Evolutionary conservation across 2,888 invertebrate genomes (phyloP), one percentile per base, ranked within the genome.

Genomic region (Arrhopalites spinosus): DNA sequence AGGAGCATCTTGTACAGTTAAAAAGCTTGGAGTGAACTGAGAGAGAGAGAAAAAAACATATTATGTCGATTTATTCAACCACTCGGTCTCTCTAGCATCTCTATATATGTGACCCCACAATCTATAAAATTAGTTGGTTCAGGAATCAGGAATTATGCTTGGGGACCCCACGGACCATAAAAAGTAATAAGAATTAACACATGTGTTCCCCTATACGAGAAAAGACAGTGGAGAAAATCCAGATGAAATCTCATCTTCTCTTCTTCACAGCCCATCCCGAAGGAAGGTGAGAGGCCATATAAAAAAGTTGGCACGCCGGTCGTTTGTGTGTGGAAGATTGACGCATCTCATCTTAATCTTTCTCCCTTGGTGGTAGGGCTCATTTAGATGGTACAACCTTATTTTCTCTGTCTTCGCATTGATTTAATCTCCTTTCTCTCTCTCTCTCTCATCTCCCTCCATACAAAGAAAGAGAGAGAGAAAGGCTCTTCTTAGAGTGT

Each of bases 341-440:
- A 78, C 78, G 78, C 78, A 75, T 76, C 74, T 73, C 75, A 73
- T 76, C 73, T 69, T 76, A 78, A 78, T 78, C 78, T 78, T 74
- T 59, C 75, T 78, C 75, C 67, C 47, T 67, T 64, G 74, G 76
- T 76, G 72, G 75, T 36, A 67, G 70, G 71, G 67, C 77, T 77
- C 78, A 75, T 78, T 78, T 75, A 75, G 75, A 74, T 77, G 8
- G 50, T n/a, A 50, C 17, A 50, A 50, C 50, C 50, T 50, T 50
- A 50, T 50, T 50, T 50, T 50, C 50, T n/a, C 50, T 50, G 15
- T n/a, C 50, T 50, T 50, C 50, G n/a, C 50, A 50, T 50, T 50
- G 50, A 74, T 73, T 64, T 43, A 29, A 77, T 13, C 43, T 64
- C 64, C 13, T 30, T 64, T 27, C n/a, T n/a, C 64, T 64, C n/a